These are phyloP conservation scores for Calcarius lapponicus DNA, from an alignment of 2,797 vertebrate species.

Conservation along the genomic window DNA sequence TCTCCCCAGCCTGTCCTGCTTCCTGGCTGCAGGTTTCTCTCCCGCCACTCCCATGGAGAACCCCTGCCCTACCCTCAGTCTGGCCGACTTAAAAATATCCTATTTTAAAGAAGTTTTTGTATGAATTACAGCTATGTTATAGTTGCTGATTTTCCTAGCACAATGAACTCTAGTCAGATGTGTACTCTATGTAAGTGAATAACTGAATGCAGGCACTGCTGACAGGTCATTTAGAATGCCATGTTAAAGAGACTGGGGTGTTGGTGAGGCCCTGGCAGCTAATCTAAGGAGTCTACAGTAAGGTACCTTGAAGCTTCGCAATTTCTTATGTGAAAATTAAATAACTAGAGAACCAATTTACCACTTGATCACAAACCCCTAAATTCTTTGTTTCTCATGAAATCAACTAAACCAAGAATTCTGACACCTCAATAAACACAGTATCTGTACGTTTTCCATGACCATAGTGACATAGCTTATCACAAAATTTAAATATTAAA, in stretches of 20 bases:
- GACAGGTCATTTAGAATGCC: background rate
- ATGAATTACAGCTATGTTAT: background rate
- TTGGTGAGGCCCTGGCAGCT: background rate
- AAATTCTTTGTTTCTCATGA: constrained; percentile 2
- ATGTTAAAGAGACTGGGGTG: background rate
- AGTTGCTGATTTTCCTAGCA: background rate
- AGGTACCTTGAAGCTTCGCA: background rate
- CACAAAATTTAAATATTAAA: background rate
- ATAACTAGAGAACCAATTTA: constrained; percentile 32
- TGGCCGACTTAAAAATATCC: background rate
- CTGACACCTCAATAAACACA: background rate
- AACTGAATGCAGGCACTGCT: background rate
- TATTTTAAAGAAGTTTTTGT: background rate
- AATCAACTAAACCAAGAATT: constrained; percentile 26
- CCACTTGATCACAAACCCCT: background rate
- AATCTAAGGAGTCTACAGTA: background rate
- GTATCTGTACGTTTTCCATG: background rate
- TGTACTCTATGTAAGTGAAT: background rate
- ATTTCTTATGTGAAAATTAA: constrained; percentile 2
- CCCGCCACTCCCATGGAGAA: background rate
- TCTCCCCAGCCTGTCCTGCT: background rate
- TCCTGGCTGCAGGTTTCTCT: background rate
- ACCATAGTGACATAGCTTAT: background rate
- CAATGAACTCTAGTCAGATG: background rate
- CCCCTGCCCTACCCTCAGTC: background rate